These are phyloP conservation scores for Myrmophylax atrothorax DNA, from an alignment of 2,113 vertebrate genomes.

Conservation along the genomic window DNA sequence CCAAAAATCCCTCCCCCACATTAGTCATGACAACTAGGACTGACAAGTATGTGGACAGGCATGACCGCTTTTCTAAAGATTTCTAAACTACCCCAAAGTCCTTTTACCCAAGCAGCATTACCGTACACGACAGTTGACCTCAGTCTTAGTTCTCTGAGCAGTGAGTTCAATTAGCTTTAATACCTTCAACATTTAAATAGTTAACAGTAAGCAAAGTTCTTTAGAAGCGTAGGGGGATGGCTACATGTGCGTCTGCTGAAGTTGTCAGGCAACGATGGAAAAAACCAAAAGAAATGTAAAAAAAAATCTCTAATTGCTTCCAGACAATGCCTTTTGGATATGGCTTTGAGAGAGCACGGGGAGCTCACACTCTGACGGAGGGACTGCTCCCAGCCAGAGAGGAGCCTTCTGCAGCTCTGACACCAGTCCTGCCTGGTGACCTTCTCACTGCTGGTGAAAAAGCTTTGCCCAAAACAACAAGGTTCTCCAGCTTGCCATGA, in stretches of 20 bases:
- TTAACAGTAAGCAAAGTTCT: constrained; percentile 62
- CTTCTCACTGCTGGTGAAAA: not conserved
- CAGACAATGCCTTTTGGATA: constrained; percentile 64
- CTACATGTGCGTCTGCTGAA: constrained; percentile 58
- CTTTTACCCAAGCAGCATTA: not conserved
- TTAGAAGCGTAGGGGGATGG: not conserved
- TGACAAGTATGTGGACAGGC: constrained; percentile 15
- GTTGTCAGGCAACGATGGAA: constrained; percentile 68
- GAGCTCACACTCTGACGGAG: constrained; percentile 25
- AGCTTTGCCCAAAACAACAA: not conserved
- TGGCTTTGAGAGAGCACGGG: constrained; percentile 11
- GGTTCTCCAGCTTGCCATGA: not conserved
- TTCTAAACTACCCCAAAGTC: constrained; percentile 18
- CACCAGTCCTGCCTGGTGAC: not conserved
- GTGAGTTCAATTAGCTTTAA: constrained; percentile 65
- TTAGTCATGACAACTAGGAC: constrained; percentile 37
- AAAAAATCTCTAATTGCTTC: constrained; percentile 71
- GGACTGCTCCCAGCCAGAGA: not conserved
- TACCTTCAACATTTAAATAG: constrained; percentile 70
- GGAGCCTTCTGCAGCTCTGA: not conserved
- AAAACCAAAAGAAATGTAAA: constrained; percentile 11
- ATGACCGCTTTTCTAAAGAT: constrained; percentile 14
- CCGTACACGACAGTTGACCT: not conserved
- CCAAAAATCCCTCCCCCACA: not conserved
- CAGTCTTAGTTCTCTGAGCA: not conserved